Evolutionary conservation across 2,113 vertebrate species (phyloP).

Genomic region (Vireo altiloquus): DNA sequence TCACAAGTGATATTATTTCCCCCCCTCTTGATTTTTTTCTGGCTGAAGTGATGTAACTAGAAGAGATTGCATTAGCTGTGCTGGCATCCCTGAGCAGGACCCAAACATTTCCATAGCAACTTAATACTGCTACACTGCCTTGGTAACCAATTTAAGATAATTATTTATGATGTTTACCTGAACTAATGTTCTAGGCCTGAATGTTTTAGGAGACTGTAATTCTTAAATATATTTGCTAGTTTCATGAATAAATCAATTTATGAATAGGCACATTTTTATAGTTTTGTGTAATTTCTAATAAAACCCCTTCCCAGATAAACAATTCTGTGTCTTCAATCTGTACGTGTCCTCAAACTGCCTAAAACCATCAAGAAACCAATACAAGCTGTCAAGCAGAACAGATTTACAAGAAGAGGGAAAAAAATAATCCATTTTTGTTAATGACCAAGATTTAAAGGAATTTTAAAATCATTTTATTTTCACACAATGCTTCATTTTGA

Average conservation of each 20-base stretch:
- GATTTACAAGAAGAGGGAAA: neutral
- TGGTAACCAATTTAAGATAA: conserved; percentile 52
- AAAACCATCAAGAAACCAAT: neutral
- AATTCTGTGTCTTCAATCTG: neutral
- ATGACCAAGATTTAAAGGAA: neutral
- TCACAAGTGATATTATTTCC: neutral
- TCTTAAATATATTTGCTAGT: neutral
- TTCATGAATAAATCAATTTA: conserved; percentile 25
- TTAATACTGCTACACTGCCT: conserved; percentile 8
- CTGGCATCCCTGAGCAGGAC: neutral
- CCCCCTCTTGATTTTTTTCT: neutral
- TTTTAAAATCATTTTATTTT: neutral
- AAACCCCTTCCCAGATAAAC: neutral
- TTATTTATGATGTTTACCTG: conserved; percentile 49
- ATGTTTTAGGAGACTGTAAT: neutral
- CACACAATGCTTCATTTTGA: neutral
- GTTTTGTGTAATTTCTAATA: neutral
- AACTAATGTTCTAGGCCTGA: conserved; percentile 22
- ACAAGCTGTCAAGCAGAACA: neutral
- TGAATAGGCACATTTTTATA: neutral
- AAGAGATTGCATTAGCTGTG: neutral
- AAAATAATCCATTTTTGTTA: neutral
- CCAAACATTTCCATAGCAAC: conserved; percentile 57
- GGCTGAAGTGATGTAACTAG: neutral
- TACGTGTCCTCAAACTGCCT: neutral